A percentile compares a stretch with the other conserved stretches of the same genome.
Evolutionary conservation across 1,140 invertebrate species (phyloP).

Genomic region (Cydia fagiglandana): DNA sequence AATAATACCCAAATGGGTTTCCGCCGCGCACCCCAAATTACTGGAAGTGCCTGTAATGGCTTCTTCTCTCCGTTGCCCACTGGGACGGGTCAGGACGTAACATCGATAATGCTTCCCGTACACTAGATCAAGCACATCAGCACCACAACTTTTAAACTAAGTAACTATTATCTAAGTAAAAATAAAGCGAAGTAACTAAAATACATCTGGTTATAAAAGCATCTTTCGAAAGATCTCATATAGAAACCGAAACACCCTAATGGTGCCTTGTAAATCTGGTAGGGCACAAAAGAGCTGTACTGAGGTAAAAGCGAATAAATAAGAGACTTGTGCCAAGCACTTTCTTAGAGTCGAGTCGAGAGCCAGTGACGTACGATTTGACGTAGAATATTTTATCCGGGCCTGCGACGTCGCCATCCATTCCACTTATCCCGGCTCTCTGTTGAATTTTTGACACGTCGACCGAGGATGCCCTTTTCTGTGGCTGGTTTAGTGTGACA

Average conservation of each 20-base stretch:
- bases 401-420: constrained; percentile 64
- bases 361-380: constrained; percentile 77
- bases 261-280: constrained; percentile 62
- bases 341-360: constrained; percentile 69
- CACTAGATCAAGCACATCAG: background rate
- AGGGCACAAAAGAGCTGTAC: constrained; percentile 62
- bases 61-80: constrained; percentile 44
- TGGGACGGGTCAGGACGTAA: constrained; percentile 36
- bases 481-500: constrained; percentile 65
- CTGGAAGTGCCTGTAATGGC: constrained; percentile 47
- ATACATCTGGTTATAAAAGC: background rate
- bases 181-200: background rate
- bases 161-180: background rate
- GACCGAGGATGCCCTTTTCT: constrained; percentile 63
- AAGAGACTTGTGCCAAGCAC: constrained; percentile 73
- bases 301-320: constrained; percentile 75
- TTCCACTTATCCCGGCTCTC: constrained; percentile 74
- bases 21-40: constrained; percentile 45
- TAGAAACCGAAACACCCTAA: constrained; percentile 51
- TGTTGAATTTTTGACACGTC: constrained; percentile 77
- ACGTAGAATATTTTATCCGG: constrained; percentile 77
- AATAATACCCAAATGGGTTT: constrained; percentile 50
- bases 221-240: constrained; percentile 29
- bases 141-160: background rate
- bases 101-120: constrained; percentile 6